phyloP scores from a whole-genome alignment of 2,797 vertebrate genomes.

The Premnoplex brunnescens region DNA sequence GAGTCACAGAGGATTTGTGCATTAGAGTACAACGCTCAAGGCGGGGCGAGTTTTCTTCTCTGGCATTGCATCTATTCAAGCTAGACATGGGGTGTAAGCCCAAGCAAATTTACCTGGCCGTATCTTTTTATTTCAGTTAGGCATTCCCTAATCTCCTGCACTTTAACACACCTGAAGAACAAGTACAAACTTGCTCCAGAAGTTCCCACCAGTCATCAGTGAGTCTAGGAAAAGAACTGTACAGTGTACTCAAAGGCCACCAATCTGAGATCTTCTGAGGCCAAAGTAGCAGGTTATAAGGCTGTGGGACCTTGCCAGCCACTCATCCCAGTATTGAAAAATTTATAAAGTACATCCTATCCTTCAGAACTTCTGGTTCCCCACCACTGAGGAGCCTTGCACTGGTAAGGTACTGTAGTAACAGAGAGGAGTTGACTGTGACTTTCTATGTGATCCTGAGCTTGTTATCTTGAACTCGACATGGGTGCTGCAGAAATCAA shows the following conservation, averaged over 20 bases:
- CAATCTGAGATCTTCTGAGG: neutral
- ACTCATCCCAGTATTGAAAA: neutral
- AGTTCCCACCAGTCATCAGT: neutral
- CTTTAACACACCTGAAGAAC: neutral
- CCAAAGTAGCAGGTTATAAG: neutral
- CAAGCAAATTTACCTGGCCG: neutral
- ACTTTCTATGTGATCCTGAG: neutral
- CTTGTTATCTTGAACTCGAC: neutral
- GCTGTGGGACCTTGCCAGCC: neutral
- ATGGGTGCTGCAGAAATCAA: neutral
- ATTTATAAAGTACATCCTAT: neutral
- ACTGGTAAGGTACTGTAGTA: neutral
- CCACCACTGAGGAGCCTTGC: neutral
- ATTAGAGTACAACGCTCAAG: neutral
- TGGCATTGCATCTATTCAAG: neutral
- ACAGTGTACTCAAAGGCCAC: neutral
- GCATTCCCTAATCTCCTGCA: neutral
- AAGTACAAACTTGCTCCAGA: neutral
- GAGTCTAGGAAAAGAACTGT: neutral
- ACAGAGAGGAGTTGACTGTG: neutral
- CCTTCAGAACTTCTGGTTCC: neutral
- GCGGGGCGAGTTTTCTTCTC: neutral
- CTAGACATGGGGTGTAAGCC: neutral
- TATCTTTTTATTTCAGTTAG: neutral
- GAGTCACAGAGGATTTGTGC: slow-evolving; percentile 32